Base-by-base conservation (phyloP, 2,113 vertebrate genomes). In the Vanacampus margaritifer region DNA sequence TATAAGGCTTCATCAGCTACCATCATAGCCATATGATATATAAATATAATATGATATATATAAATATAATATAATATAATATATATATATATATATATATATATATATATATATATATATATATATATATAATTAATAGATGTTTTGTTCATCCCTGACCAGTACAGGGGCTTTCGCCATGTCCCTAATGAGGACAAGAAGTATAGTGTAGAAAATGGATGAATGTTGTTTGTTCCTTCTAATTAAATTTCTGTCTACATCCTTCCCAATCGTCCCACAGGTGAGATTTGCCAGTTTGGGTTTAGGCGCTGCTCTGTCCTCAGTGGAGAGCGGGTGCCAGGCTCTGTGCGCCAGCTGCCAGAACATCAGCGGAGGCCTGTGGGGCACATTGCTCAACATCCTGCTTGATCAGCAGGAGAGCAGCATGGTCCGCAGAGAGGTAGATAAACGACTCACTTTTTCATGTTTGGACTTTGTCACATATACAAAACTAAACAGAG, bases 331-430 rank as follows among this genome's bases (percentile, higher is more conserved):
- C 11, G 97, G 97, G 64, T 96, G 95, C 73, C 78, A 93, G 79
- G 94, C 94, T 70, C 88, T 98, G 82, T 92, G 93, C 54, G 89
- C 87, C 84, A 97, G 96, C 87, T 99, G 97, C 90, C 96, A 94
- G 86, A 96, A 98, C 88, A 98, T 99, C 87, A 96, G 97, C 28
- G 97, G 97, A 75, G 97, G 97, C 12, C 91, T 99, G 75, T 98
- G 97, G 97, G 97, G 95, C 64, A 98, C 94, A 0, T 91, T 95
- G 67, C 87, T 99, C 77, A 98, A 94, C 86, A 96, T 98, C 76
- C 92, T 99, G 48, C 89, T 99, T 85, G 96, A 98, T 86, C 94
- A 92, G 59, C 92, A 89, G 32, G 97, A 98, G 80, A 95, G 95
- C 76, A 98, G 96, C 78, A 91, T 97, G 95, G 95, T 97, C 58